Conservation (phyloP, 92 coral and sea anemone species). For the Metridium senile region DNA sequence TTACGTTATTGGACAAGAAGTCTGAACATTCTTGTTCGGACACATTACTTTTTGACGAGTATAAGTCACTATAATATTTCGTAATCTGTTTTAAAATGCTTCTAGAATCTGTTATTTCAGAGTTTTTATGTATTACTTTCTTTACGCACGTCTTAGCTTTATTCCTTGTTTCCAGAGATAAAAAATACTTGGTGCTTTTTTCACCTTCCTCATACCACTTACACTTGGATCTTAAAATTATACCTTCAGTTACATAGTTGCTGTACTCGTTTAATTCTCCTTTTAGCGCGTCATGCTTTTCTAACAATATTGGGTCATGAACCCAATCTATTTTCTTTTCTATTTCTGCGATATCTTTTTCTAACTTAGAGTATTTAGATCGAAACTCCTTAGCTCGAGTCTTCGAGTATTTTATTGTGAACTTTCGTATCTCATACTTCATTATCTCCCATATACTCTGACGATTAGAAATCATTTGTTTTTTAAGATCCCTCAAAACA, state of each 20-base stretch:
- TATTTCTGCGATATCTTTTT: background rate
- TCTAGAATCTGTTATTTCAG: too few relatives aligned
- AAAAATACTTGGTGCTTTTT: background rate
- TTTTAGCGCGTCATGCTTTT: background rate
- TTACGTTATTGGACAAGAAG: too few relatives aligned
- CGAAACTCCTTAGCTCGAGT: background rate
- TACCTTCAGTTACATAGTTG: too few relatives aligned
- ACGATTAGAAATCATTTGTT: too few relatives aligned
- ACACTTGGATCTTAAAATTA: background rate
- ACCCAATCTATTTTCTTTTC: background rate
- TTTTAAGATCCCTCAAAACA: too few relatives aligned
- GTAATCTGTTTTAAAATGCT: too few relatives aligned
- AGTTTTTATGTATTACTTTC: too few relatives aligned
- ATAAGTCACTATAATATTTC: too few relatives aligned
- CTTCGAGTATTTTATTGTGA: background rate
- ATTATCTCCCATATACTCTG: constrained; percentile 5
- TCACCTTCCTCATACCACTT: constrained; percentile 11
- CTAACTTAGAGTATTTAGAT: background rate
- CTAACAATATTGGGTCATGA: background rate
- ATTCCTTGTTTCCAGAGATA: background rate
- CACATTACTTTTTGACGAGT: too few relatives aligned
- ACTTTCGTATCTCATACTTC: constrained; percentile 3
- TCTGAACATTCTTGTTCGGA: too few relatives aligned
- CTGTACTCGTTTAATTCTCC: constrained; percentile 8
- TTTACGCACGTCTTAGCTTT: constrained; percentile 7